Conservation (phyloP, 2,888 invertebrate genomes). For the Parnassius smintheus region DNA sequence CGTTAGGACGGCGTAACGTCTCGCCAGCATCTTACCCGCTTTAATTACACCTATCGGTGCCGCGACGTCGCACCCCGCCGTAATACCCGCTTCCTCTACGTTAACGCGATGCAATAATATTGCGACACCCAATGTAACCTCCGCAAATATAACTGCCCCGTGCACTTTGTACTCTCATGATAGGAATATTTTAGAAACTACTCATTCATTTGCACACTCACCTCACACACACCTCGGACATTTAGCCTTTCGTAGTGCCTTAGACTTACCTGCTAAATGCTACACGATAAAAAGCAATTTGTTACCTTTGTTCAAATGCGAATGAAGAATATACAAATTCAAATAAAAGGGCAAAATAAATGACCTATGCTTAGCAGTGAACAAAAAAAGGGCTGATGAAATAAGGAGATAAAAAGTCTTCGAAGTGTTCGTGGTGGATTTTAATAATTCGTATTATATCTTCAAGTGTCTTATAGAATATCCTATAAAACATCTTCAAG, state of each 20-base stretch:
- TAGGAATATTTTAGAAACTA: constrained; percentile 10
- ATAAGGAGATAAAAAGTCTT: not conserved
- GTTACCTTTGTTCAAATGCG: not conserved
- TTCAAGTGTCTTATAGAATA: too few relatives aligned
- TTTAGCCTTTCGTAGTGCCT: constrained; percentile 2
- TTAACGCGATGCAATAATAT: constrained; percentile 72
- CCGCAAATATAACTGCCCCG: constrained; percentile 36
- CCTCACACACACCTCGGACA: constrained; percentile 3
- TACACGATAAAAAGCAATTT: constrained; percentile 9
- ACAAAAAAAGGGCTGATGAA: too few relatives aligned
- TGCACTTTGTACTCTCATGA: constrained; percentile 13
- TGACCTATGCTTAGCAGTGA: too few relatives aligned
- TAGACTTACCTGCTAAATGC: constrained; percentile 12
- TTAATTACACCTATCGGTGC: constrained; percentile 75
- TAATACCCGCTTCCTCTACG: constrained; percentile 46
- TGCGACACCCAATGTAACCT: constrained; percentile 58
- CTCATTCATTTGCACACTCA: constrained; percentile 3
- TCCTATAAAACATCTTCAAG: too few relatives aligned
- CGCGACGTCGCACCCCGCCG: constrained; percentile 39
- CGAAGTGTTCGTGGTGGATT: not conserved
- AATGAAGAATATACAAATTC: too few relatives aligned
- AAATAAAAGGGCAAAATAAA: too few relatives aligned
- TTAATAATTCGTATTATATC: too few relatives aligned
- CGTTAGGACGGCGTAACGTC: constrained; percentile 80
- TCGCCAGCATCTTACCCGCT: constrained; percentile 77